These are phyloP conservation scores for Otus sunia DNA, from an alignment of 2,113 vertebrate genomes.

Conservation along the genomic window DNA sequence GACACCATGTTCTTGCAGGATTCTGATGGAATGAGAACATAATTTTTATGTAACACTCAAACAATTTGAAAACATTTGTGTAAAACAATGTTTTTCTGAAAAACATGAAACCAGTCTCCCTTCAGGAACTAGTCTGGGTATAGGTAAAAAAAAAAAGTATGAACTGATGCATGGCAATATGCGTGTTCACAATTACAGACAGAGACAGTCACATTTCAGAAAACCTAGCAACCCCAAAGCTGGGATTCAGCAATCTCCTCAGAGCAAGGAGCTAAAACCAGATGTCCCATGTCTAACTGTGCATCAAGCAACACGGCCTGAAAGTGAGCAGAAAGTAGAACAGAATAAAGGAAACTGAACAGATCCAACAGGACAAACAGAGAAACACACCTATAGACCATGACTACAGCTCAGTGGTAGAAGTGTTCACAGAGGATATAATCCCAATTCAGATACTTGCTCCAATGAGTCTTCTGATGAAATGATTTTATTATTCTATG, in stretches of 20 bases:
- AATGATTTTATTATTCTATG: neutral
- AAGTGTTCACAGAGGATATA: neutral
- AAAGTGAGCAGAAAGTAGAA: neutral
- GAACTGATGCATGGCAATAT: neutral
- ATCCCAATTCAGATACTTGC: neutral
- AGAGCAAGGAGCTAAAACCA: neutral
- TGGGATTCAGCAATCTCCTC: neutral
- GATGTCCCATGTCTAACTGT: neutral
- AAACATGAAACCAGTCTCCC: neutral
- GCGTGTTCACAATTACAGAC: neutral
- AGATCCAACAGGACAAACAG: neutral
- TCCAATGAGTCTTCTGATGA: neutral
- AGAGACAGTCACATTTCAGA: neutral
- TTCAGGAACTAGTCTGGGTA: neutral
- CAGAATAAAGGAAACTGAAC: neutral
- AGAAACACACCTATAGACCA: neutral
- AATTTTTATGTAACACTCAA: neutral
- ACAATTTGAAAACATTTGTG: neutral
- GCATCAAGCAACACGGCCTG: neutral
- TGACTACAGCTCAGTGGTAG: neutral
- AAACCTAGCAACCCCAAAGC: neutral
- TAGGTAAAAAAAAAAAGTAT: neutral
- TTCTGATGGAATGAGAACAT: neutral
- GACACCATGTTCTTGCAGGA: neutral
- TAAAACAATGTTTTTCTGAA: neutral